Conservation (phyloP, 2,797 vertebrate species). For the Tachyglossus aculeatus region DNA sequence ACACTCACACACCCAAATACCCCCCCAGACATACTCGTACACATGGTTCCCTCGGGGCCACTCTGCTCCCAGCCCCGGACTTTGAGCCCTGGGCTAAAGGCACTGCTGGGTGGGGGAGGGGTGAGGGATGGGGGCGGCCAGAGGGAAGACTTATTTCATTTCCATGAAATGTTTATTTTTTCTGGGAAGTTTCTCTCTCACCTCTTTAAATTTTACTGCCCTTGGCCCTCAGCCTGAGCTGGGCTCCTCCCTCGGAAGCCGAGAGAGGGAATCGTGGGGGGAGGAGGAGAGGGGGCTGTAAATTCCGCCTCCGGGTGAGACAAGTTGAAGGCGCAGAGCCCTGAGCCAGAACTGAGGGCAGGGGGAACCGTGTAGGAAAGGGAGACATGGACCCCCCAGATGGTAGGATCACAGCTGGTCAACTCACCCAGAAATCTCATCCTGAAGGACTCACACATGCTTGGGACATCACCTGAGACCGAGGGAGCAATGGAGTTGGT, state of each 20-base stretch:
- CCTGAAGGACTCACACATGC: no score
- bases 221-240: conserved; percentile 87
- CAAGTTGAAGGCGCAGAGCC: conserved; percentile 69
- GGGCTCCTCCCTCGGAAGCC: conserved; percentile 87
- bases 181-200: conserved; percentile 96
- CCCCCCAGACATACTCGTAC: no score
- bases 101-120: background rate
- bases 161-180: conserved; percentile 88
- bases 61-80: no score
- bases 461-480: no score
- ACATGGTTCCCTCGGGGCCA: no score
- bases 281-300: conserved; percentile 83
- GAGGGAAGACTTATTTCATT: conserved; percentile 81
- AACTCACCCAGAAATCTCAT: no score
- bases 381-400: no score
- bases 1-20: no score
- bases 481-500: no score
- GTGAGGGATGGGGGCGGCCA: conserved; percentile 60
- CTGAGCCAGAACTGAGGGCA: conserved; percentile 52
- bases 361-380: conserved; percentile 19
- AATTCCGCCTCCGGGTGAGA: conserved; percentile 82
- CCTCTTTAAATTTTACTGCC: conserved; percentile 98
- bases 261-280: conserved; percentile 79
- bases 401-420: no score
- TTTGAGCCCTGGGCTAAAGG: background rate